Percentiles rank a stretch among this genome's conserved stretches.
phyloP scores from a whole-genome alignment of 1,140 invertebrate genomes.

The Scylla paramamosain region DNA sequence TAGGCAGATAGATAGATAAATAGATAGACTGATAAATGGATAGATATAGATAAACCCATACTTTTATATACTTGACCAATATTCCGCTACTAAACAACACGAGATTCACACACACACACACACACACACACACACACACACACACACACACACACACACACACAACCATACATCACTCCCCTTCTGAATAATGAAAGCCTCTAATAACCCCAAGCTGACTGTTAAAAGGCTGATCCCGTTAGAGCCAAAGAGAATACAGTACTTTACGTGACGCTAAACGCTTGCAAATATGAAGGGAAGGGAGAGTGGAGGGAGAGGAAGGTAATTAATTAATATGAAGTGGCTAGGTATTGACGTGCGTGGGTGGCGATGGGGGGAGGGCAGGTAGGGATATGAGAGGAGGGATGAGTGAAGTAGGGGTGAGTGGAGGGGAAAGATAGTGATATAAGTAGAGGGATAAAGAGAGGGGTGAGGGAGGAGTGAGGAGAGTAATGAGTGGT shows the following conservation, averaged over 20 bases:
- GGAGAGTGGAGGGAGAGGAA: not conserved
- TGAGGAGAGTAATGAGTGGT: not conserved
- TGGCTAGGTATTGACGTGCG: not conserved
- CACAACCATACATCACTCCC: not conserved
- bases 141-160: conserved; percentile 29
- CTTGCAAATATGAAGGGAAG: not conserved
- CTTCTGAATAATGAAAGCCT: not conserved
- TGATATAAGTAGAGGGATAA: not conserved
- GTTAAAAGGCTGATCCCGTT: not conserved
- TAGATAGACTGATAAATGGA: too few relatives aligned
- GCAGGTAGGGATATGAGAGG: not conserved
- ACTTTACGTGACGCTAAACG: not conserved
- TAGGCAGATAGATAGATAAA: too few relatives aligned
- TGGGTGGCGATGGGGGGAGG: not conserved
- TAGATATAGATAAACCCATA: too few relatives aligned
- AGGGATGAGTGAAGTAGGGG: not conserved
- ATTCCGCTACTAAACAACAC: too few relatives aligned
- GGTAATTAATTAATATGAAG: not conserved
- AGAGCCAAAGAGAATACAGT: not conserved
- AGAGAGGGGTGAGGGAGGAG: not conserved
- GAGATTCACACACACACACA: too few relatives aligned
- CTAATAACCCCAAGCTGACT: not conserved
- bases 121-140: conserved; percentile 21
- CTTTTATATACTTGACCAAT: too few relatives aligned
- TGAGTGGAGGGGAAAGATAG: not conserved